phyloP scores from a whole-genome alignment of 2,797 vertebrate genomes.

The Sebastes hubbsi region DNA sequence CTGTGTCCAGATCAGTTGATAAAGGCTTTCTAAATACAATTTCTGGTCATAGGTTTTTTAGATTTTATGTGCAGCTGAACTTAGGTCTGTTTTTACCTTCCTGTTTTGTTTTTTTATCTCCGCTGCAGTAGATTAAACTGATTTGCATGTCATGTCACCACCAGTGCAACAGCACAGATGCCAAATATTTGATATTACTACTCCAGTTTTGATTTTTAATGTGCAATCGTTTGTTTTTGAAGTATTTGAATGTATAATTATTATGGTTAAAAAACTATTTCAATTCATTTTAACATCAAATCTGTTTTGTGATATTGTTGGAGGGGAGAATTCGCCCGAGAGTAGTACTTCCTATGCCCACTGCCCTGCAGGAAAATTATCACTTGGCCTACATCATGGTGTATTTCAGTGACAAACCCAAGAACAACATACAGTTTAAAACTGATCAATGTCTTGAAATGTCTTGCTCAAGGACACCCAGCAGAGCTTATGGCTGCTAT shows the following conservation, averaged over 20 bases:
- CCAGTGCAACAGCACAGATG: conserved; percentile 15
- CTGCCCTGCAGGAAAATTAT: background rate
- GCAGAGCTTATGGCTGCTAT: conserved; percentile 18
- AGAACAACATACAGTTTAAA: background rate
- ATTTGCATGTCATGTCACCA: conserved; percentile 5
- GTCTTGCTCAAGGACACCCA: conserved; percentile 20
- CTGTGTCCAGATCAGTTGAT: too few relatives aligned
- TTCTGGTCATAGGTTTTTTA: too few relatives aligned
- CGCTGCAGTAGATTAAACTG: background rate
- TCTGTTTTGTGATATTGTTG: background rate
- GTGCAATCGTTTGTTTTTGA: conserved; percentile 24
- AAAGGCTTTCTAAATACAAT: too few relatives aligned
- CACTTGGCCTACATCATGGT: background rate
- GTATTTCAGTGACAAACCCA: conserved; percentile 8
- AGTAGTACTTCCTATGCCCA: conserved; percentile 6
- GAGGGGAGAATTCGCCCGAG: background rate
- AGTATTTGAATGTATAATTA: background rate
- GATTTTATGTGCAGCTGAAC: background rate
- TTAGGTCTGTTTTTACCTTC: conserved; percentile 1
- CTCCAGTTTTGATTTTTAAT: background rate
- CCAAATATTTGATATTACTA: conserved; percentile 8
- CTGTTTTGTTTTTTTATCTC: background rate
- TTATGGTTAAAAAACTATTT: background rate
- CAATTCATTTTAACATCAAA: background rate
- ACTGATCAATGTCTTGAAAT: conserved; percentile 14